Evolutionary conservation across 2,797 vertebrate species (phyloP), one percentile per base, ranked within the genome.

Genomic region (Eutrigla gurnardus): DNA sequence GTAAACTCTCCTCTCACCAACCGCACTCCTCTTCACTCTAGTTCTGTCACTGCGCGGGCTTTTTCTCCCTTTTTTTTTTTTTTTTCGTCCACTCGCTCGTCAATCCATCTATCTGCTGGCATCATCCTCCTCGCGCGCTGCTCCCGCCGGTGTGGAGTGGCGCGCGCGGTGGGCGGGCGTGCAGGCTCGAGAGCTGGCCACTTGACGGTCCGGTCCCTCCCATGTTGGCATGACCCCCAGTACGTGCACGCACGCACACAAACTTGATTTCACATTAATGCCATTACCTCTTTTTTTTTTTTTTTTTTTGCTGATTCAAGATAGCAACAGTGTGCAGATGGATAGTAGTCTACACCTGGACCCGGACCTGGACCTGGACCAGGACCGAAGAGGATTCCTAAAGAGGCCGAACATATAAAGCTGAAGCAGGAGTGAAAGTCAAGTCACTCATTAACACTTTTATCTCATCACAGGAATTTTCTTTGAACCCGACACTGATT

Each of bases 141-240:
- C 82, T 83, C 83, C 84, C 79, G 86, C 84, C 79, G 86, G 81
- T 89, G 89, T 92, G 87, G 79, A 83, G 86, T 74, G 92, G 89
- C 81, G 88, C 81, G 88, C 86, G 81, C 87, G 83, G 92, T 92
- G 88, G 90, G 92, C 88, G 92, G 91, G 89, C 76, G 81, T 90
- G 70, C 36, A 80, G 65, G 84, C 87, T 84, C 62, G 80, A 83
- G 89, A 87, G 88, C 87, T 88, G 89, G 90, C 89, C 90, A 90
- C 88, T 90, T 91, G 80, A 92, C 77, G 76, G 88, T 79, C 84
- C 79, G 73, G 84, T 89, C 89, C 90, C 90, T 90, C 91, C 91
- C 90, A 92, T 91, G 91, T 91, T 93, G 92, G 91, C 91, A 91
- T 88, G 83, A 89, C 89, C 86, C 89, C 85, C 90, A 71, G 77